Evolutionary conservation across 2,113 vertebrate species (phyloP).

Genomic region (Leptosomus discolor): DNA sequence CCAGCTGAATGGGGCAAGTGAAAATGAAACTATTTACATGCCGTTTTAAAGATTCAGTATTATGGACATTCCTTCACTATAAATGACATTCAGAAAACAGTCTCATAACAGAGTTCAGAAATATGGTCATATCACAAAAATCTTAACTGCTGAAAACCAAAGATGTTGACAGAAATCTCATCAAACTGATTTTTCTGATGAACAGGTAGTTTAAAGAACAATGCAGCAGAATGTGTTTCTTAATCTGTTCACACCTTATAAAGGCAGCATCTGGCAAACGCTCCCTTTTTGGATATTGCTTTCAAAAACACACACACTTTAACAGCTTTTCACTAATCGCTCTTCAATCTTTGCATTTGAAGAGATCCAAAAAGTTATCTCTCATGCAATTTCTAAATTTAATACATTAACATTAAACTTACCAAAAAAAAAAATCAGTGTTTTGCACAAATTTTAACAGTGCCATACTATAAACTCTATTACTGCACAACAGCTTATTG

Average conservation of each 20-base stretch:
- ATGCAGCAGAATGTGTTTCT: neutral
- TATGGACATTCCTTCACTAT: neutral
- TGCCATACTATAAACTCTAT: neutral
- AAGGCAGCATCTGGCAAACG: neutral
- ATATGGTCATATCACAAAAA: neutral
- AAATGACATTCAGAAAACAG: neutral
- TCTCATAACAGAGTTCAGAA: neutral
- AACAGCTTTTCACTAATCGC: neutral
- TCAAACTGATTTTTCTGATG: neutral
- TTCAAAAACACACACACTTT: neutral
- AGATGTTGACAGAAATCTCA: slow-evolving; percentile 1
- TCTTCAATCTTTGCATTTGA: neutral
- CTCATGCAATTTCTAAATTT: neutral
- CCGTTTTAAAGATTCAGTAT: neutral
- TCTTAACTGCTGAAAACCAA: neutral
- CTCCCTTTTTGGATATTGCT: neutral
- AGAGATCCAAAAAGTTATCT: neutral
- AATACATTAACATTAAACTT: neutral
- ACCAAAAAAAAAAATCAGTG: neutral
- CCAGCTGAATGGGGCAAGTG: neutral
- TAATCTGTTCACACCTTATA: slow-evolving; percentile 48
- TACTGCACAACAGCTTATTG: neutral
- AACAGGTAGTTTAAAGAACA: neutral
- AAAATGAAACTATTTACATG: slow-evolving; percentile 7
- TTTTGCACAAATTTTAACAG: neutral